These are phyloP conservation scores for Chrysolina oricalcia DNA, from an alignment of 2,888 invertebrate genomes.

Conservation along the genomic window DNA sequence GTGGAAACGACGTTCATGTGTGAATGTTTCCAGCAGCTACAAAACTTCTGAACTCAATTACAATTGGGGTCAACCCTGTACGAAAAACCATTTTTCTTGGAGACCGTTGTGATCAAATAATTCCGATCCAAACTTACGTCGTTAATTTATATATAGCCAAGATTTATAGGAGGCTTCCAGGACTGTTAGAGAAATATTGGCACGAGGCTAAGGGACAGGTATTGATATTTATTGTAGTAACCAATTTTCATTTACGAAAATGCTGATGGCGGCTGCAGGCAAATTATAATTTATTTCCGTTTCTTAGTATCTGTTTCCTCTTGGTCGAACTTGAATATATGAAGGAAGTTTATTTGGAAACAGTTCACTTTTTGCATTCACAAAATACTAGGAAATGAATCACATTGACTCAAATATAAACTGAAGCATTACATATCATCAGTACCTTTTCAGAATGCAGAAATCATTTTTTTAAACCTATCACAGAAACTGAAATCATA, in stretches of 20 bases:
- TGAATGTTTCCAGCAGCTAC: too few relatives aligned
- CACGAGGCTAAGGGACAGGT: slow-evolving; percentile 58
- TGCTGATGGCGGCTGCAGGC: slow-evolving; percentile 47
- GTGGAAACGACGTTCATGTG: too few relatives aligned
- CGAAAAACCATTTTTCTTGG: background rate
- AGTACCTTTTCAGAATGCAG: too few relatives aligned
- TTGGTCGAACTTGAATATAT: background rate
- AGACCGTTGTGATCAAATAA: background rate
- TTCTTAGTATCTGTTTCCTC: background rate
- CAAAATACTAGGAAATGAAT: background rate
- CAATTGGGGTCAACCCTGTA: background rate
- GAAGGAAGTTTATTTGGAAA: background rate
- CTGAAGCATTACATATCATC: too few relatives aligned
- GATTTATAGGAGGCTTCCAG: slow-evolving; percentile 58
- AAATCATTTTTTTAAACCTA: too few relatives aligned
- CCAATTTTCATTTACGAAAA: slow-evolving; percentile 59
- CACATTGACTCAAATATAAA: too few relatives aligned
- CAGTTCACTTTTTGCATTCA: background rate
- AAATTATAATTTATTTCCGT: slow-evolving; percentile 16
- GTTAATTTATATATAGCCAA: slow-evolving; percentile 43
- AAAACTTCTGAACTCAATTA: too few relatives aligned
- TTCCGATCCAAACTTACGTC: slow-evolving; percentile 29
- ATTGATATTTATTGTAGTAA: slow-evolving; percentile 64
- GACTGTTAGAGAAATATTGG: slow-evolving; percentile 55
- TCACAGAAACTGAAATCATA: too few relatives aligned